Percentiles rank a stretch among this genome's conserved stretches.
phyloP scores from a whole-genome alignment of 2,888 invertebrate genomes.

The Athetis lepigone region DNA sequence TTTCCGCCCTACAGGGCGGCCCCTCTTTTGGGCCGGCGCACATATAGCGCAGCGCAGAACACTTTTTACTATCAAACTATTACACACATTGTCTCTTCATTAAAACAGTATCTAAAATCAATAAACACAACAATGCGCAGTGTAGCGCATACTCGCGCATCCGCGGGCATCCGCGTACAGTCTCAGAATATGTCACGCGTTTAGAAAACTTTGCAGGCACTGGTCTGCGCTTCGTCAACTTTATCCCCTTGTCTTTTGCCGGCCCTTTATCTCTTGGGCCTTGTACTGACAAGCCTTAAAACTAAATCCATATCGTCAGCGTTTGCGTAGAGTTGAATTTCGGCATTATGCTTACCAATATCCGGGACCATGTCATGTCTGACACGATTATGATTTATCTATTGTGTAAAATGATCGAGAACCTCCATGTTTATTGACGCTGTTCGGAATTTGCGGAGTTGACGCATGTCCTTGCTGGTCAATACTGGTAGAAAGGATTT shows the following conservation, averaged over 20 bases:
- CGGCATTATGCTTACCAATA: constrained; percentile 24
- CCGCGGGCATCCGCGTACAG: too few species aligned
- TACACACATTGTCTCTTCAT: too few species aligned
- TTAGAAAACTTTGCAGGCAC: too few species aligned
- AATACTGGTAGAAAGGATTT: constrained; percentile 16
- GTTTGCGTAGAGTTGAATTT: constrained; percentile 40
- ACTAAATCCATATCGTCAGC: constrained; percentile 9
- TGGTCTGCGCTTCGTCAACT: too few species aligned
- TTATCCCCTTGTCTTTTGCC: not conserved
- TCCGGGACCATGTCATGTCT: constrained; percentile 43
- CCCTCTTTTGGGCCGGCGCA: too few species aligned
- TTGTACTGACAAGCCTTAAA: not conserved
- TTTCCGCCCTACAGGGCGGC: too few species aligned
- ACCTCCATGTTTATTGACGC: constrained; percentile 31
- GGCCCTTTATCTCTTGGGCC: not conserved
- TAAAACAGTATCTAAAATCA: too few species aligned
- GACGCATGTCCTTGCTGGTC: constrained; percentile 40
- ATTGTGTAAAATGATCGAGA: constrained; percentile 59
- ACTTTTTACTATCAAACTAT: too few species aligned
- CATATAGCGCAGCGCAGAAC: too few species aligned
- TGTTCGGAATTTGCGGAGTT: constrained; percentile 17
- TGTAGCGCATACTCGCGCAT: too few species aligned
- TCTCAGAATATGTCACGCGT: too few species aligned
- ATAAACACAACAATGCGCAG: too few species aligned
- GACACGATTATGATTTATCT: constrained; percentile 62